These are phyloP conservation scores for Parapristionchus giblindavisi DNA, from an alignment of 2,888 invertebrate genomes.

Conservation along the genomic window DNA sequence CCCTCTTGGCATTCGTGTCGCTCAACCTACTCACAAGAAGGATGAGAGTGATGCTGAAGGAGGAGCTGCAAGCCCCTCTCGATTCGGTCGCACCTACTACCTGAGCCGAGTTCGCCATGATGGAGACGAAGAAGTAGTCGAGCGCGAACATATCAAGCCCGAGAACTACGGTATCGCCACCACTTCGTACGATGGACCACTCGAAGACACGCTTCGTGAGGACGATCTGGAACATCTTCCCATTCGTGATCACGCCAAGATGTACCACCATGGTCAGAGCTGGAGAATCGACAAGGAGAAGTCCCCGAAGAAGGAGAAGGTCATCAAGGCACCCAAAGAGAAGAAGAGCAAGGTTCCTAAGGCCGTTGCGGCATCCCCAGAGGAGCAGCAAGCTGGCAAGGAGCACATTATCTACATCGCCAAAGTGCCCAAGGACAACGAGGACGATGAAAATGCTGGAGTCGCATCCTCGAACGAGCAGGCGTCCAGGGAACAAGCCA, in stretches of 20 bases:
- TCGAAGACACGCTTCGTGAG: constrained; percentile 25
- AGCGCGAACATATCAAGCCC: constrained; percentile 22
- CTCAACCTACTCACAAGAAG: constrained; percentile 15
- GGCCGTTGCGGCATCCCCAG: background rate
- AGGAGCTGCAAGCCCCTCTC: constrained; percentile 15
- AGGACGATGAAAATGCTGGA: constrained; percentile 6
- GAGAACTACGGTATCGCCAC: constrained; percentile 30
- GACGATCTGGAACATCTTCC: constrained; percentile 18
- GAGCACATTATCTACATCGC: constrained; percentile 31
- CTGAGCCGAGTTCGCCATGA: constrained; percentile 9
- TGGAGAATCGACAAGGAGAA: constrained; percentile 29
- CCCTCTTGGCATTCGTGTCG: constrained; percentile 25
- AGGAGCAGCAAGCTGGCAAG: constrained; percentile 5
- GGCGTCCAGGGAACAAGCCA: constrained; percentile 4
- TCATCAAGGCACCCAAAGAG: constrained; percentile 14
- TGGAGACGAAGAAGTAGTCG: constrained; percentile 26
- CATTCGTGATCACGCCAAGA: constrained; percentile 15
- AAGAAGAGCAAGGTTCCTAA: constrained; percentile 19
- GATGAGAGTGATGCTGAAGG: background rate
- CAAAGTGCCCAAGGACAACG: constrained; percentile 32
- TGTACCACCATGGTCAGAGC: constrained; percentile 21
- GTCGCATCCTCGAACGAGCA: background rate
- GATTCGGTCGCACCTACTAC: constrained; percentile 23
- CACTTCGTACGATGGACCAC: constrained; percentile 26
- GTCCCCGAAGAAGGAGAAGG: constrained; percentile 28